Percentiles rank a stretch among this genome's conserved stretches.
Conservation (phyloP, 2,113 vertebrate species). For the Cyprinodon tularosa region DNA sequence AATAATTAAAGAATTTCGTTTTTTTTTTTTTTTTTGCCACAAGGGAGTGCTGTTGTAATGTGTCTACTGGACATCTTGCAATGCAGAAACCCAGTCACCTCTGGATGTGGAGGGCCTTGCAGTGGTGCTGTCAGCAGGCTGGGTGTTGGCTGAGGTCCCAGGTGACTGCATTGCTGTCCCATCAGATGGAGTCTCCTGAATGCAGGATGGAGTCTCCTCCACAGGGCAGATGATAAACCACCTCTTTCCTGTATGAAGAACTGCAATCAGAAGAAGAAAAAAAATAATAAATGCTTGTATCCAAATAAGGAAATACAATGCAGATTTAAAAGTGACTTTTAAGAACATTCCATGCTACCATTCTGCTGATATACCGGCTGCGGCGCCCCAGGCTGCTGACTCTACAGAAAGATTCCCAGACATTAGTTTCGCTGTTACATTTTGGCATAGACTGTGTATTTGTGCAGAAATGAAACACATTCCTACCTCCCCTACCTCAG, state of each 20-base stretch:
- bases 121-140: constrained; percentile 68
- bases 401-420: constrained; percentile 50
- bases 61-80: constrained; percentile 4
- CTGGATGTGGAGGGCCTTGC: constrained; percentile 79
- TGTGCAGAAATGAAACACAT: background rate
- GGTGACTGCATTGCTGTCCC: constrained; percentile 76
- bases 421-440: background rate
- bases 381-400: constrained; percentile 81
- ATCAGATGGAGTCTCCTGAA: constrained; percentile 76
- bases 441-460: background rate
- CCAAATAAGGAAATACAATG: background rate
- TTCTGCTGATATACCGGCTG: constrained; percentile 95
- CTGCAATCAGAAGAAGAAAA: constrained; percentile 64
- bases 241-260: constrained; percentile 94
- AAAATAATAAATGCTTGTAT: background rate
- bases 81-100: constrained; percentile 79
- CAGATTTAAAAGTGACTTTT: background rate
- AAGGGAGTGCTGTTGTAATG: constrained; percentile 15
- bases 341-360: constrained; percentile 74
- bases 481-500: constrained; percentile 82
- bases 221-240: constrained; percentile 99
- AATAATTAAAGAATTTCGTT: constrained; percentile 11
- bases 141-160: constrained; percentile 60
- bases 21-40: constrained; percentile 7
- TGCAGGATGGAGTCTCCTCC: constrained; percentile 85